Evolutionary conservation across 2,113 vertebrate genomes (phyloP).

Genomic region (Camelus bactrianus): DNA sequence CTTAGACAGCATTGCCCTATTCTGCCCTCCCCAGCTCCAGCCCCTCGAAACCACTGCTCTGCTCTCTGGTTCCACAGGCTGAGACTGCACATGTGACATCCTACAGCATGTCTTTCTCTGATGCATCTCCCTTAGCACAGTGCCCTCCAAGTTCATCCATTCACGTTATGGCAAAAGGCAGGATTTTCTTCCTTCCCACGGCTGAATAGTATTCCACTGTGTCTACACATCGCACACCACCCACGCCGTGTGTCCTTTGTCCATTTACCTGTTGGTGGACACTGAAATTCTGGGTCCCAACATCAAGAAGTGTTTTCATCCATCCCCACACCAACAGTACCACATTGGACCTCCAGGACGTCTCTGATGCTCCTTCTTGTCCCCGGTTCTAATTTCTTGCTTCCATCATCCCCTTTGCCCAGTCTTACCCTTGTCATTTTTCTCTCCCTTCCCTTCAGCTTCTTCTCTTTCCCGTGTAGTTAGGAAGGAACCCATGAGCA

Average conservation of each 20-base stretch:
- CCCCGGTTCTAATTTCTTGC: not conserved
- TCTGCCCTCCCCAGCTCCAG: not conserved
- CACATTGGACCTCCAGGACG: not conserved
- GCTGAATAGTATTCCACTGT: not conserved
- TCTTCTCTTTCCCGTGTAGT: constrained; percentile 14
- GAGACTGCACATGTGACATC: too few species aligned
- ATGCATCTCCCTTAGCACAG: not conserved
- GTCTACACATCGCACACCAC: too few species aligned
- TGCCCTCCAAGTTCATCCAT: not conserved
- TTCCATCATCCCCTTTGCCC: not conserved
- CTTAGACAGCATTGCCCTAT: not conserved
- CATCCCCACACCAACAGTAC: not conserved
- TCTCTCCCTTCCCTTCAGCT: not conserved
- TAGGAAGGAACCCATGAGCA: not conserved
- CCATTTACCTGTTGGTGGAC: not conserved
- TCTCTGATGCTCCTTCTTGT: not conserved
- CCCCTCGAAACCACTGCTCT: not conserved
- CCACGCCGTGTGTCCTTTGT: not conserved
- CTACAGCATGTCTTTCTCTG: not conserved
- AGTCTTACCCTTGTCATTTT: not conserved
- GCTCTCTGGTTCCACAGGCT: not conserved
- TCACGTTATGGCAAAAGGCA: not conserved
- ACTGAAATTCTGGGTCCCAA: not conserved
- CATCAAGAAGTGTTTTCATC: not conserved
- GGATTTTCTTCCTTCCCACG: not conserved